Conservation (phyloP, 2,888 invertebrate genomes). For the Flexamia atlantica region DNA sequence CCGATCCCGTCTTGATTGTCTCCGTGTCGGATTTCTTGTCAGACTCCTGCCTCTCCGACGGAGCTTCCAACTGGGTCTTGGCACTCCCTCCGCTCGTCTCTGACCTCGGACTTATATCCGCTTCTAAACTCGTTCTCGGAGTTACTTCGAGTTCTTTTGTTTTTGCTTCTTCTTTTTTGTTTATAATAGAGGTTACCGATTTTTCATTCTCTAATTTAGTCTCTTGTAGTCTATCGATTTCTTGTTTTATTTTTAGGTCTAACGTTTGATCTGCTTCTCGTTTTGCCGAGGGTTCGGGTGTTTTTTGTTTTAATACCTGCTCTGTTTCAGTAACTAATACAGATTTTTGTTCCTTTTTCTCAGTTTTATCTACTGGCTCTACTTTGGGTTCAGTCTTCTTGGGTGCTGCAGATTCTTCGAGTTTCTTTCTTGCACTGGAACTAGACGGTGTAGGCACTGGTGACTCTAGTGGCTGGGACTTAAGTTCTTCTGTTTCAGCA, state of each 20-base stretch:
- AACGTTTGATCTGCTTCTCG: neutral
- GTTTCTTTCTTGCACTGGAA: conserved; percentile 38
- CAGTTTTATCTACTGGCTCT: conserved; percentile 62
- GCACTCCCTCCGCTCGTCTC: conserved; percentile 61
- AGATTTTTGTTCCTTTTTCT: conserved; percentile 55
- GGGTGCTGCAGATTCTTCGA: conserved; percentile 55
- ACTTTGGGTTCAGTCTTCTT: conserved; percentile 44
- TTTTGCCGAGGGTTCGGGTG: no score
- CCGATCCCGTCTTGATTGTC: conserved; percentile 51
- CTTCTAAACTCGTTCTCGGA: conserved; percentile 59
- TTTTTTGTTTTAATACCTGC: neutral
- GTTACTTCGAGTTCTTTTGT: conserved; percentile 56
- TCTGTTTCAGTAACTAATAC: neutral
- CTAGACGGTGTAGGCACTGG: conserved; percentile 59
- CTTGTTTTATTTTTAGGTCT: conserved; percentile 21
- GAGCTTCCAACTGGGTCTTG: conserved; percentile 38
- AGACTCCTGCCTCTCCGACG: conserved; percentile 39
- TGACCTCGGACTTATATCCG: conserved; percentile 54
- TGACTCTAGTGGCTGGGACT: conserved; percentile 38
- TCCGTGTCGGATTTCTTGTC: conserved; percentile 52
- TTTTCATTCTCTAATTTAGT: conserved; percentile 1
- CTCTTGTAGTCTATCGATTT: conserved; percentile 16
- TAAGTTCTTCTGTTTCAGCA: conserved; percentile 32
- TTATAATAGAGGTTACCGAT: neutral
- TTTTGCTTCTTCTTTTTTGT: conserved; percentile 21